These are phyloP conservation scores for Streptopelia turtur DNA, from an alignment of 2,797 vertebrate genomes.

Conservation along the genomic window DNA sequence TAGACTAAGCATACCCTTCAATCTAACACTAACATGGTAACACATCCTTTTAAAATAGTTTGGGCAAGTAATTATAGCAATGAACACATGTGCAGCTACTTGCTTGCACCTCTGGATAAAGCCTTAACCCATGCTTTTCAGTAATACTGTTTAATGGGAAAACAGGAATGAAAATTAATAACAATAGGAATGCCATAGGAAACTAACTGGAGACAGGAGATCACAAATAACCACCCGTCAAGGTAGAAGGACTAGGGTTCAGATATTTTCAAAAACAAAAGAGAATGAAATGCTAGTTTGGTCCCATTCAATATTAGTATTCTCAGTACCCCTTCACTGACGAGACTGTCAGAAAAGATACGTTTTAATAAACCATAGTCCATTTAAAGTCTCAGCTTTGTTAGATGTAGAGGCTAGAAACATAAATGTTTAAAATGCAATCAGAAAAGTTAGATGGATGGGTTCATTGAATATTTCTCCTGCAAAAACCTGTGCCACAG, in stretches of 20 bases:
- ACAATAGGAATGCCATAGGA: not conserved
- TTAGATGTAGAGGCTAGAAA: slow-evolving; percentile 8
- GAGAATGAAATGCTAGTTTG: not conserved
- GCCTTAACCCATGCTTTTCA: not conserved
- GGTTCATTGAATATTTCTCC: slow-evolving; percentile 11
- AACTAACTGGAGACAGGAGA: slow-evolving; percentile 10
- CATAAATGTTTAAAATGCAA: slow-evolving; percentile 61
- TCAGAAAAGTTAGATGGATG: slow-evolving; percentile 35
- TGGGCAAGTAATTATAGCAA: not conserved
- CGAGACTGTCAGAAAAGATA: not conserved
- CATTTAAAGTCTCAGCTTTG: slow-evolving; percentile 29
- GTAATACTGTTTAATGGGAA: slow-evolving; percentile 24
- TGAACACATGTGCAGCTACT: not conserved
- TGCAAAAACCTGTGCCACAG: not conserved
- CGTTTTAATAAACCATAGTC: slow-evolving; percentile 24
- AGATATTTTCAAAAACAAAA: not conserved
- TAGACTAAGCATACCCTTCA: not conserved
- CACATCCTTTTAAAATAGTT: not conserved
- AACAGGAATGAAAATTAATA: slow-evolving; percentile 46
- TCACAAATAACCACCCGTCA: not conserved
- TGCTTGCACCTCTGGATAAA: slow-evolving; percentile 23
- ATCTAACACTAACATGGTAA: not conserved
- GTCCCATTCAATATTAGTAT: not conserved
- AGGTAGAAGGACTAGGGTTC: not conserved
- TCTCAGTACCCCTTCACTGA: not conserved